Conservation (phyloP, 2,113 vertebrate species). For the Prinia subflava region DNA sequence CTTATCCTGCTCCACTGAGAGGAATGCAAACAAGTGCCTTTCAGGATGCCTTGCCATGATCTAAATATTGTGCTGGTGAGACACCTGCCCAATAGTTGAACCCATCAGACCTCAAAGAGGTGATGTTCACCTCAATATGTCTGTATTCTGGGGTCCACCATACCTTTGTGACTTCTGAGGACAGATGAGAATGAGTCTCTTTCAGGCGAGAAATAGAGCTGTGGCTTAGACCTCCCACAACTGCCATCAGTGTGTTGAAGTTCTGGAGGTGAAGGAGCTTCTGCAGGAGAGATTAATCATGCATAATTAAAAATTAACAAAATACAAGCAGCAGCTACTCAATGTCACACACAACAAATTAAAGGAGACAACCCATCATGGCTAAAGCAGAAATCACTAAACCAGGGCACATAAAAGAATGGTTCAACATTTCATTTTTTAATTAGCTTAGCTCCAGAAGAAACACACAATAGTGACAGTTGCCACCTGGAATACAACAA, state of each 20-base stretch:
- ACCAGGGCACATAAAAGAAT: neutral
- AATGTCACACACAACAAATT: neutral
- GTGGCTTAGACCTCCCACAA: slow-evolving; percentile 94
- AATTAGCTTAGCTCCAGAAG: neutral
- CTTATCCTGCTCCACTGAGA: neutral
- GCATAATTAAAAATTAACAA: neutral
- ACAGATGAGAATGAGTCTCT: slow-evolving; percentile 90
- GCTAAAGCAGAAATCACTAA: neutral
- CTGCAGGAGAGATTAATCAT: slow-evolving; percentile 66
- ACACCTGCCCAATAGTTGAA: neutral
- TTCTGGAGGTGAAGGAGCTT: slow-evolving; percentile 95
- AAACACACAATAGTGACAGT: neutral
- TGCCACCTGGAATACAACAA: neutral
- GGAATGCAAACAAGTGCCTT: neutral
- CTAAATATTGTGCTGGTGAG: neutral
- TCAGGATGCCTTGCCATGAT: neutral
- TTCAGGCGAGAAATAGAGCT: slow-evolving; percentile 96
- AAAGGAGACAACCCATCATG: neutral
- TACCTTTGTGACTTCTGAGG: slow-evolving; percentile 92
- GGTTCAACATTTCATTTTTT: neutral
- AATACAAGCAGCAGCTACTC: neutral
- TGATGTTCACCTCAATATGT: neutral
- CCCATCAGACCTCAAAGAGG: neutral
- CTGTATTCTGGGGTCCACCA: neutral
- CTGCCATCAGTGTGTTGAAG: slow-evolving; percentile 97